Base-by-base conservation (phyloP, 1,140 invertebrate species). In the Amyelois transitella region DNA sequence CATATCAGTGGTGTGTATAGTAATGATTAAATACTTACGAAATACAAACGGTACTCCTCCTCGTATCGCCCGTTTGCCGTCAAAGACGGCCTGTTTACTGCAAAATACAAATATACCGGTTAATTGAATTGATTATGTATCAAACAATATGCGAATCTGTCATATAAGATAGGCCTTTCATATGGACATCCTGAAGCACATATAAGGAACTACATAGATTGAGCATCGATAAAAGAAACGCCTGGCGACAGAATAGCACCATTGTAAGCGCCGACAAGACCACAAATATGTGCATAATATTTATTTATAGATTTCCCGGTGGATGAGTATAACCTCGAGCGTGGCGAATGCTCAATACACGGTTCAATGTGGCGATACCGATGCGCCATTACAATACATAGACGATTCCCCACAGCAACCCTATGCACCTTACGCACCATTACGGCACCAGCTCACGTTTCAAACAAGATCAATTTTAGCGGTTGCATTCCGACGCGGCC, bases 31-130 rank as follows among this genome's bases (percentile, higher is more conserved):
- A 60, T 85, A 96, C 96, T 97, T 92, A 98, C 96, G 97, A 90
- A 98, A 98, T 64, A 98, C 95, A 86, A 98, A 95, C 58, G 96
- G 96, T 86, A 98, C 97, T 75, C 97, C 97, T 75, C 97, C 97
- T 81, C 96, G 91, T 81, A 98, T 98, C 24, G 96, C 94, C 85
- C 97, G 96, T 84, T 97, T 97, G 53, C 96, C 96, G 91, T 98
- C 96, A 89, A 98, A 98, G 22, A 97, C 93, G 25, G 97, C 95
- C 88, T 97, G 94, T 90, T 97, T 97, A 87, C 96, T 95, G 90
- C 64, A 93, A 94, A 66, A 92, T 93, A 72, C 57, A 76, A 77
- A 72, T 67, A 53, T 49, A 38, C 32, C n/a, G 32, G 32, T 38
- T 38, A 38, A 38, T 55, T 48, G 53, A 14, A 38, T 38, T 14